Conservation (phyloP, 2,888 invertebrate genomes). For the Nymphalis polychloros region DNA sequence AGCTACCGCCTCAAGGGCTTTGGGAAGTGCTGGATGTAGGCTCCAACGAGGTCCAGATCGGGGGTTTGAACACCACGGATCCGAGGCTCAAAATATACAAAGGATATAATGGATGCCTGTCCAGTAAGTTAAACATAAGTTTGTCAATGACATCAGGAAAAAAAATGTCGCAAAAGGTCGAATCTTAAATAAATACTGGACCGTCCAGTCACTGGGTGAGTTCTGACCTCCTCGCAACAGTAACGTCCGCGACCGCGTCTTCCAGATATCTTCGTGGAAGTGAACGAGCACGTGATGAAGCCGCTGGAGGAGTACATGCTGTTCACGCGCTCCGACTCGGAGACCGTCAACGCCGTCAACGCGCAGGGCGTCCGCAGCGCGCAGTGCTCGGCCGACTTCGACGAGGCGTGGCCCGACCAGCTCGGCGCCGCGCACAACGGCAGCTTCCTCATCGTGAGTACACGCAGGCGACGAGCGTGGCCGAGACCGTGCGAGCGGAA, state of each 20-base stretch:
- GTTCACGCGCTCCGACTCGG: slow-evolving; percentile 91
- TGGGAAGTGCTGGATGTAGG: slow-evolving; percentile 85
- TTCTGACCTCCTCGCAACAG: not conserved
- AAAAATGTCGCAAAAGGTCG: too few species aligned
- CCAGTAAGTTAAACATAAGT: slow-evolving; percentile 84
- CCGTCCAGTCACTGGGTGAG: too few species aligned
- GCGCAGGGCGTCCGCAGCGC: slow-evolving; percentile 92
- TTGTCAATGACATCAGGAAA: too few species aligned
- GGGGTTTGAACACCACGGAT: slow-evolving; percentile 92
- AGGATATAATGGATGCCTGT: slow-evolving; percentile 93
- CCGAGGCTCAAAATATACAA: slow-evolving; percentile 91
- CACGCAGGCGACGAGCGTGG: too few species aligned
- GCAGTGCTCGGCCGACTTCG: slow-evolving; percentile 91
- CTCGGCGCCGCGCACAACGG: slow-evolving; percentile 70
- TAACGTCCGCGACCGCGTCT: not conserved
- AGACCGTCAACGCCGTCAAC: slow-evolving; percentile 93
- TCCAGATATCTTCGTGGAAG: slow-evolving; percentile 91
- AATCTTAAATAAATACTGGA: too few species aligned
- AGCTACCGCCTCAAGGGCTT: slow-evolving; percentile 85
- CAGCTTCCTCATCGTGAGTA: slow-evolving; percentile 69
- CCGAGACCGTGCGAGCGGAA: not conserved
- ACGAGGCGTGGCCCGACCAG: slow-evolving; percentile 75
- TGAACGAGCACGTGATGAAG: slow-evolving; percentile 91
- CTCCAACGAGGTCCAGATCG: slow-evolving; percentile 92
- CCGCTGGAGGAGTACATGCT: slow-evolving; percentile 95